phyloP scores from a whole-genome alignment of 2,113 vertebrate genomes.

The Hippocampus zosterae region DNA sequence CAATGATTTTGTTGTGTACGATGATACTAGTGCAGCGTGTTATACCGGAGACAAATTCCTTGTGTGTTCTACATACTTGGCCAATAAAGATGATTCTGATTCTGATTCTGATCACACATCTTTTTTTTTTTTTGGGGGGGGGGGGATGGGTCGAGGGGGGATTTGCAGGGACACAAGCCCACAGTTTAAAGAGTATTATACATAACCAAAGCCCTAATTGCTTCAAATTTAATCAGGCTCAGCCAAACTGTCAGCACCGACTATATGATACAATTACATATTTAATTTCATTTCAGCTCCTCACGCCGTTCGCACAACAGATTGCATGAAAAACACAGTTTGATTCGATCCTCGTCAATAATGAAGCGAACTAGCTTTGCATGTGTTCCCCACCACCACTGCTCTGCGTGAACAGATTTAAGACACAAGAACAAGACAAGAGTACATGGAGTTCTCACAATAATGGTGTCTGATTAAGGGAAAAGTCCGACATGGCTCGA shows the following conservation, averaged over 20 bases:
- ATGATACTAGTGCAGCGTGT: no score
- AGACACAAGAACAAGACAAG: background rate
- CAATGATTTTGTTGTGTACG: no score
- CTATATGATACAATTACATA: background rate
- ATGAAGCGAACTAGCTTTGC: background rate
- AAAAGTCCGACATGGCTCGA: background rate
- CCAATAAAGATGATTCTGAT: no score
- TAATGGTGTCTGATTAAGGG: background rate
- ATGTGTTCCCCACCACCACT: background rate
- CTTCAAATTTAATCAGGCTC: background rate
- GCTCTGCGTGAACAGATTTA: background rate
- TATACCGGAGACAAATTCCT: no score
- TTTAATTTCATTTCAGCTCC: background rate
- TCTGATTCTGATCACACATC: no score
- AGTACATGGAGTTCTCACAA: background rate
- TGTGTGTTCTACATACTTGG: no score
- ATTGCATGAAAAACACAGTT: background rate
- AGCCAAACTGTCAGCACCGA: background rate
- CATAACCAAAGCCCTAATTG: background rate
- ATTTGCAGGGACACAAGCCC: background rate
- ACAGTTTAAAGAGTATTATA: conserved; percentile 1
- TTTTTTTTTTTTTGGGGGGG: background rate
- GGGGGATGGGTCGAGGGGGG: no score
- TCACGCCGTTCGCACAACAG: background rate
- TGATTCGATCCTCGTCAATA: background rate